Conservation (phyloP, 2,113 vertebrate species). For the Neodon shergylaensis region DNA sequence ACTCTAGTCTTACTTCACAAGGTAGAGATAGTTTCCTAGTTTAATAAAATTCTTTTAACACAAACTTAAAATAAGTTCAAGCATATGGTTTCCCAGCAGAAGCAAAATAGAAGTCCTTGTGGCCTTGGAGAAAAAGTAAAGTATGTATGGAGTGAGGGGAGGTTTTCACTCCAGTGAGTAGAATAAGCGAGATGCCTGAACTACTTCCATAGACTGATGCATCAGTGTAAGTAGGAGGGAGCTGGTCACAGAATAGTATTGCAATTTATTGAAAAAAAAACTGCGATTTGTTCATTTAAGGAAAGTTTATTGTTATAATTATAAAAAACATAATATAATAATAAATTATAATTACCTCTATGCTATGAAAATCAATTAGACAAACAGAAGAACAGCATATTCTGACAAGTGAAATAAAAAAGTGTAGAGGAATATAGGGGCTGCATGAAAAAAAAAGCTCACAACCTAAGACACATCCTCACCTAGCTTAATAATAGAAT, state of each 20-base stretch:
- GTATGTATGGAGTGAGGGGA: neutral
- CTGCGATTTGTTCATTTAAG: conserved; percentile 16
- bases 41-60: neutral
- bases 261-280: conserved; percentile 21
- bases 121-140: conserved; percentile 28
- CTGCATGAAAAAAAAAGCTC: neutral
- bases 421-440: neutral
- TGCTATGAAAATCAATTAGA: neutral
- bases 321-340: neutral
- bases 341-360: neutral
- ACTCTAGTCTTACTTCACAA: neutral
- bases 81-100: neutral
- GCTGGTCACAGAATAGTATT: neutral
- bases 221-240: neutral
- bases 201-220: neutral
- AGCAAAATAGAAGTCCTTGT: neutral
- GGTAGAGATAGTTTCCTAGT: neutral
- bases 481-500: neutral
- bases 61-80: neutral
- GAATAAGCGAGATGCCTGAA: neutral
- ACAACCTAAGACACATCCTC: neutral
- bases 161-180: conserved; percentile 14
- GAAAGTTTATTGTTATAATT: neutral
- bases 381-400: neutral
- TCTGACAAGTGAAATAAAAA: conserved; percentile 41